Percentiles rank a stretch among this genome's conserved stretches.
Conservation (phyloP, 1,140 invertebrate genomes). For the Helicorthomorpha holstii region DNA sequence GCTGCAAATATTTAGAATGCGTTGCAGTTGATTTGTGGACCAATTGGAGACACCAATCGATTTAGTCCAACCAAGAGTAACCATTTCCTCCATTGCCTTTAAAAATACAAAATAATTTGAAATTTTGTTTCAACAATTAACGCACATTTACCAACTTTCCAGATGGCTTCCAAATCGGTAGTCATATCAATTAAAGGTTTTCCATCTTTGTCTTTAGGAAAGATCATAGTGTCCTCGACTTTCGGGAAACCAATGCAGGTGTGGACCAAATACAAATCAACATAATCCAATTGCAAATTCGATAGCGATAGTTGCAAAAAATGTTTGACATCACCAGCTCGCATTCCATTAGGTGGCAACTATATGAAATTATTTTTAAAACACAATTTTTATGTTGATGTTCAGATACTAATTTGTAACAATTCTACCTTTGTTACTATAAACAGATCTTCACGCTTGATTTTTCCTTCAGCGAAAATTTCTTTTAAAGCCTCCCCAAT, state of each 20-base stretch:
- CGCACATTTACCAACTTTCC: too few species aligned
- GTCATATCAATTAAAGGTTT: conserved; percentile 3
- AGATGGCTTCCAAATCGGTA: conserved; percentile 4
- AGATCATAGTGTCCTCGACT: neutral
- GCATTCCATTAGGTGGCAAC: conserved; percentile 8
- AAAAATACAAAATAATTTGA: too few species aligned
- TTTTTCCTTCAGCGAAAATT: conserved; percentile 45
- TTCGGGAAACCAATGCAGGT: conserved; percentile 32
- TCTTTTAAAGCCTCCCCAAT: conserved; percentile 27
- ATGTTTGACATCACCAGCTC: conserved; percentile 46
- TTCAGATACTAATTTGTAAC: too few species aligned
- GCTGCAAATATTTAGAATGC: conserved; percentile 40
- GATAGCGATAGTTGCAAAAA: conserved; percentile 51
- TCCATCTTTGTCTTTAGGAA: neutral
- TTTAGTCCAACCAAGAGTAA: conserved; percentile 20
- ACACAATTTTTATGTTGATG: too few species aligned
- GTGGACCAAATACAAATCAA: conserved; percentile 73
- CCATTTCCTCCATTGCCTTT: conserved; percentile 24
- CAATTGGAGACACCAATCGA: conserved; percentile 29
- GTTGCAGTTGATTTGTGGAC: conserved; percentile 23
- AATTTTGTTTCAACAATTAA: too few species aligned
- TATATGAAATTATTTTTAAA: too few species aligned
- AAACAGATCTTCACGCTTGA: conserved; percentile 59
- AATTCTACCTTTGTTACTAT: conserved; percentile 54
- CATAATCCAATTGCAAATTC: conserved; percentile 53